These are phyloP conservation scores for Musca domestica DNA, from an alignment of 1,140 invertebrate species.

Conservation along the genomic window DNA sequence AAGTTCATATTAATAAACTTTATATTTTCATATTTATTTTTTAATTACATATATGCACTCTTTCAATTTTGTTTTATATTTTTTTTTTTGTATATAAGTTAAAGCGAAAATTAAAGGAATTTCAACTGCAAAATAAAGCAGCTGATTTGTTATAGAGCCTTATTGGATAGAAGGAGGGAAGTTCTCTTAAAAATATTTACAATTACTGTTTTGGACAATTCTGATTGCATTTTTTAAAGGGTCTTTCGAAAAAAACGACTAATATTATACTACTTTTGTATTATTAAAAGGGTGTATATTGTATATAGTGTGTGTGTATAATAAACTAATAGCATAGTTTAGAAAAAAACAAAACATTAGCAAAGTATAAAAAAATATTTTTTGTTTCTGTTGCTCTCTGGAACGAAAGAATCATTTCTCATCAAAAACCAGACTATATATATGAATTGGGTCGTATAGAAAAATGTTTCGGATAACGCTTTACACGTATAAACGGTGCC, in stretches of 20 bases:
- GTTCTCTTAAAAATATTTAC: background rate
- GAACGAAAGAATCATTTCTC: background rate
- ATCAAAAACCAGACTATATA: background rate
- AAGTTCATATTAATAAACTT: too few relatives aligned
- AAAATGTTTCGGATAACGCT: constrained; percentile 20
- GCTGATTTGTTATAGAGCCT: too few relatives aligned
- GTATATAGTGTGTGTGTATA: background rate
- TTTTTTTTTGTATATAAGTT: too few relatives aligned
- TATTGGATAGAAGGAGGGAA: too few relatives aligned
- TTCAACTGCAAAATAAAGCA: too few relatives aligned
- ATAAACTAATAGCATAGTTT: background rate
- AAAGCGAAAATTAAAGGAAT: too few relatives aligned
- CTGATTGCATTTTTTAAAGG: background rate
- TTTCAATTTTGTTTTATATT: too few relatives aligned
- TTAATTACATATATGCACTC: too few relatives aligned
- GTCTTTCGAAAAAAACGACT: background rate
- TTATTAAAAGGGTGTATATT: background rate
- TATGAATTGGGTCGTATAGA: constrained; percentile 11
- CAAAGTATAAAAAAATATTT: constrained; percentile 5
- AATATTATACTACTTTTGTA: constrained; percentile 5
- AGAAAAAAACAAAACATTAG: background rate
- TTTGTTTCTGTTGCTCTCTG: background rate
- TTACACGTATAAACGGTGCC: background rate
- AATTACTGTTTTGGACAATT: background rate
- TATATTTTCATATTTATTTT: too few relatives aligned